A percentile compares a stretch with the other conserved stretches of the same genome.
These are phyloP conservation scores for Helobdella robusta DNA, from an alignment of 2,888 invertebrate genomes.

Conservation along the genomic window DNA sequence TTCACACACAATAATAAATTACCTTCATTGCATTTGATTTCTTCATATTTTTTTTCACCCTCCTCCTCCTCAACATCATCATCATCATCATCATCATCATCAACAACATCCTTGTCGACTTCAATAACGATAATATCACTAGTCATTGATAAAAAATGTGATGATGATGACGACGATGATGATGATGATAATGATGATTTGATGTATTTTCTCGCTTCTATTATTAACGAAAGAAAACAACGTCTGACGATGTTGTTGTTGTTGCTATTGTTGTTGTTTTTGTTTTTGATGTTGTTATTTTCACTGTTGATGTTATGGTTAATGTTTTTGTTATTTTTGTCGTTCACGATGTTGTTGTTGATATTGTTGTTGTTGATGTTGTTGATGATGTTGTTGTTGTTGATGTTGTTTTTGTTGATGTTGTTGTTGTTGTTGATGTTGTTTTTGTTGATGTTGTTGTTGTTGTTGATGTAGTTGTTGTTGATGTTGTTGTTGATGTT, in stretches of 20 bases:
- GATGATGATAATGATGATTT: no score
- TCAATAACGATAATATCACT: no score
- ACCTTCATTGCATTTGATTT: no score
- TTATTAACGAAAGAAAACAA: no score
- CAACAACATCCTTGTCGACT: not conserved
- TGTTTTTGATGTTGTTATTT: not conserved
- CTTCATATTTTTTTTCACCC: constrained; percentile 12
- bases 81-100: not conserved
- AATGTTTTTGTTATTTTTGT: not conserved
- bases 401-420: not conserved
- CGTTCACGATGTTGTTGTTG: not conserved
- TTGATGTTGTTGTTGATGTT: not conserved
- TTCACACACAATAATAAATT: no score
- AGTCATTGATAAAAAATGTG: no score
- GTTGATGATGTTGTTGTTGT: constrained; percentile 7
- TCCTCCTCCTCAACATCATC: constrained; percentile 9
- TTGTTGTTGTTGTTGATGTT: not conserved
- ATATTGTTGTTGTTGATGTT: not conserved
- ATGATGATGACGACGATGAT: no score
- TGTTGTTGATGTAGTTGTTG: not conserved
- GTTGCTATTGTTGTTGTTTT: not conserved
- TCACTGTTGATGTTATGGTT: not conserved
- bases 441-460: constrained; percentile 4
- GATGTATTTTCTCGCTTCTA: no score
- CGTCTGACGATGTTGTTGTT: not conserved